Evolutionary conservation across 2,113 vertebrate genomes (phyloP), one percentile per base, ranked within the genome.

Genomic region (Leucosticte australis): DNA sequence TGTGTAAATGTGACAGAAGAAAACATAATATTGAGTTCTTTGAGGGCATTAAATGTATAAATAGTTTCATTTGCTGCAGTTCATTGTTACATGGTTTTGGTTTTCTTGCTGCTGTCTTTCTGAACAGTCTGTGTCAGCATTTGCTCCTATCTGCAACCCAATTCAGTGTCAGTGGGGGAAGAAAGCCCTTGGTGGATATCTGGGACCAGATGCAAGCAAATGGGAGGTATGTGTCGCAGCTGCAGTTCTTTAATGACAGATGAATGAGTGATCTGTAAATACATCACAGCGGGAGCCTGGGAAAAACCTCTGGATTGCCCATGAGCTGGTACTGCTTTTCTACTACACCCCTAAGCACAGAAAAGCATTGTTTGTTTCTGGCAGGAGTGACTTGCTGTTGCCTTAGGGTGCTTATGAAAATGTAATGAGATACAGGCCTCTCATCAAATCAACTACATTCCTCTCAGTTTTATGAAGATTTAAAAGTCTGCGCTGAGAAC

Each of bases 61-160:
- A 33, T n/a, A 57, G 11, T 64, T 91, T 55, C 37, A 62, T 44
- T 87, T 87, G n/a, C 13, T 75, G 37, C 20, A 50, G 16, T 64
- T 80, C 15, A 46, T 52, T 81, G 39, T 56, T 75, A 55, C 19
- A 44, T 44, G 17, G 10, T 68, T 44, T 42, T 42, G 13, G 12
- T 26, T 46, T 27, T 41, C 63, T 11, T 33, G 7, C 5, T 35
- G 21, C 94, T 93, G 67, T 86, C 47, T 97, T 95, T 92, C 64
- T 80, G 13, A 80, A 93, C 95, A 99, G 99, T 98, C 99, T 4
- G 99, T 99, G 21, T 99, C 99, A 3, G 99, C 99, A 5, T 99
- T 99, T 90, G 98, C 99, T 81, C 99, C 99, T 75, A 98, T 99
- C 98, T 99, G 99, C 97, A 99, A 99, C 97, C 99, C 99, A 1